Base-by-base conservation (phyloP, 2,797 vertebrate genomes). In the Pipistrellus pipistrellus region DNA sequence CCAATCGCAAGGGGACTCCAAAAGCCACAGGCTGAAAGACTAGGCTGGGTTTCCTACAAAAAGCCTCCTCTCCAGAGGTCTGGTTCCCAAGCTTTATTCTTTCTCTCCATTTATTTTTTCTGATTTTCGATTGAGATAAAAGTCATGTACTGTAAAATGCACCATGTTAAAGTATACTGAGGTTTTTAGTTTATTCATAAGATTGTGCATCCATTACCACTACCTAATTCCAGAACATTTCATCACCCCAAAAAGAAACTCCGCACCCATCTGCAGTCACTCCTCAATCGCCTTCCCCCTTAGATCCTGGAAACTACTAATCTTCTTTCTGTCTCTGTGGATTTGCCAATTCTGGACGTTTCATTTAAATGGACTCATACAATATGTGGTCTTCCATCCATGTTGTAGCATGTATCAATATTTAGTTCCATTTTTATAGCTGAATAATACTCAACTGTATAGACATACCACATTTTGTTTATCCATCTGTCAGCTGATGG, bases 81-180 rank as follows among this genome's bases (percentile, higher is more conserved):
- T 72, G 3, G 41, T 66, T 88, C 30, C 51, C 51, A 32, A 44
- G 71, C 66, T 21, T 30, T 62, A 62, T 62, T 30, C 59, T 62
- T 53, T 75, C n/a, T 87, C 30, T 84, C 53, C 44, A 38, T n/a
- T 90, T 80, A 51, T 32, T 75, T 93, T 66, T 77, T 6, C n/a
- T 68, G 84, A 44, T 35, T 83, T 55, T 81, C 75, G 88, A 76
- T 18, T 91, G 35, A 93, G 15, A 46, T 69, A 88, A 85, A 95
- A 91, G 44, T 72, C 23, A 77, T 62, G 64, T 30, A 88, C 17
- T 44, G 75, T 76, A 90, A 90, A 92, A 95, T 30, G 64, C 30
- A 90, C 57, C 25, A 30, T 10, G 88, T 91, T 73, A 53, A 94
- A 78, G 30, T 21, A 9, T 11, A 69, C n/a, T 32, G 64, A 93